Evolutionary conservation across 2,888 invertebrate species (phyloP).

Genomic region (Athrips mouffetella): DNA sequence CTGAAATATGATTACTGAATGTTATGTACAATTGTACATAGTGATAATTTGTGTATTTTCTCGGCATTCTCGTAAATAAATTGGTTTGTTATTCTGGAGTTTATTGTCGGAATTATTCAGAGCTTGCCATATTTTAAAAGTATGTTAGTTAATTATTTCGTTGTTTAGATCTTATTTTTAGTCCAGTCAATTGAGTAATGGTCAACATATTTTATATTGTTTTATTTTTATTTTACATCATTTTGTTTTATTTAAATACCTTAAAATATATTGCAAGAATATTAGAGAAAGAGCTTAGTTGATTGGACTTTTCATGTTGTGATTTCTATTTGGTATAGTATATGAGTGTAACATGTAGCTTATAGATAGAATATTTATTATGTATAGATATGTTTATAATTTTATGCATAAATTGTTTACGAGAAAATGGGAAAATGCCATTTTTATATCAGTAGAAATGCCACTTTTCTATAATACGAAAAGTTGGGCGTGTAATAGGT

Average conservation of each 20-base stretch:
- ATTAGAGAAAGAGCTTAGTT: too few species aligned
- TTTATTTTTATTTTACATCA: not conserved
- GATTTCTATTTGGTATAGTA: conserved; percentile 15
- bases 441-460: conserved; percentile 38
- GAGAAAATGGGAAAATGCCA: conserved; percentile 18
- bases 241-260: not conserved
- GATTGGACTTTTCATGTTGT: conserved; percentile 21
- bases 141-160: not conserved
- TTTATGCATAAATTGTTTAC: conserved; percentile 24
- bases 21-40: too few species aligned
- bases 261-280: too few species aligned
- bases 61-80: too few species aligned
- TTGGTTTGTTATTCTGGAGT: too few species aligned
- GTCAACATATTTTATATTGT: not conserved
- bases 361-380: conserved; percentile 26
- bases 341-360: conserved; percentile 31
- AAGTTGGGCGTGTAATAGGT: conserved; percentile 38
- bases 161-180: not conserved
- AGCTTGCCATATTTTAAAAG: not conserved
- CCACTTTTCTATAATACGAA: conserved; percentile 47
- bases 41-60: too few species aligned
- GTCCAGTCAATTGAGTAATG: not conserved
- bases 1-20: too few species aligned
- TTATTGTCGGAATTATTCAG: too few species aligned
- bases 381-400: conserved; percentile 26